phyloP scores from a whole-genome alignment of 2,113 vertebrate species.

The Nestor notabilis region DNA sequence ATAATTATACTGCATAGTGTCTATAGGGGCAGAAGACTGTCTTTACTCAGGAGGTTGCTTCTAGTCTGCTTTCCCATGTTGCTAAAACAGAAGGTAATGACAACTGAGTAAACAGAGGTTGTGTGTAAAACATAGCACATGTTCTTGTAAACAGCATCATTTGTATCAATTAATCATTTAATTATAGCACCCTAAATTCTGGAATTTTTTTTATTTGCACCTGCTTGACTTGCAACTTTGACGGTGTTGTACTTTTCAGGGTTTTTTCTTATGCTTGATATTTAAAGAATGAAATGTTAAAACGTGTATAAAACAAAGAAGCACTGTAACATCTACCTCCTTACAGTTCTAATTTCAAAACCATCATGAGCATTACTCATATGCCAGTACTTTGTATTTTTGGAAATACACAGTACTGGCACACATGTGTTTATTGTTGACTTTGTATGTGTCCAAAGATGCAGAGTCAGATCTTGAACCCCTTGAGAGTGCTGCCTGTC shows the following conservation, averaged over 20 bases:
- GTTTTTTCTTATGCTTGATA: neutral
- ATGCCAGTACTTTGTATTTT: neutral
- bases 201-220: fast-evolving
- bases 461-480: neutral
- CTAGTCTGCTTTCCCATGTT: neutral
- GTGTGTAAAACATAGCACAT: neutral
- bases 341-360: neutral
- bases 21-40: neutral
- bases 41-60: neutral
- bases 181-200: neutral
- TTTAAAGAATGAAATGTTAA: neutral
- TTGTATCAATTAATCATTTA: neutral
- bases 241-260: neutral
- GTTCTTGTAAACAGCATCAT: neutral
- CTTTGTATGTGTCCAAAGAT: neutral
- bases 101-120: neutral
- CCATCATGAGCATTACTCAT: neutral
- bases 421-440: fast-evolving
- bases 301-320: neutral
- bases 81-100: neutral
- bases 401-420: neutral
- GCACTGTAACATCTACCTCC: neutral
- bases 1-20: neutral
- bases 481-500: neutral
- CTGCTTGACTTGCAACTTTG: neutral